These are phyloP conservation scores for Acrocephalus kingi DNA, from an alignment of 2,113 vertebrate genomes.

Conservation along the genomic window DNA sequence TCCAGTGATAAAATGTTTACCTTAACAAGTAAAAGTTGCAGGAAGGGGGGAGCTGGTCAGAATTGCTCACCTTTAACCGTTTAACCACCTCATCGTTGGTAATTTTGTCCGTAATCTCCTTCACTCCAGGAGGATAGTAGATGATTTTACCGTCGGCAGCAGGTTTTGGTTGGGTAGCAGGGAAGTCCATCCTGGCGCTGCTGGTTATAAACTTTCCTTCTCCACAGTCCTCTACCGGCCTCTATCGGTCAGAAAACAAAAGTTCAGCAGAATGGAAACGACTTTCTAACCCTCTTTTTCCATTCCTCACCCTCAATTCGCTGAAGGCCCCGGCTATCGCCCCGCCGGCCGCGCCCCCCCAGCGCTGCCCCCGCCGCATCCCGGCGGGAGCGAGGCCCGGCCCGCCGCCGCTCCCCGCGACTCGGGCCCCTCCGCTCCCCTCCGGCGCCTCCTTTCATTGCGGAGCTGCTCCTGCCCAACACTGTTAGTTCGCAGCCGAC, in stretches of 20 bases:
- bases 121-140: conserved; percentile 96
- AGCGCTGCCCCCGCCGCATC: neutral
- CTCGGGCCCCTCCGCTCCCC: neutral
- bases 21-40: neutral
- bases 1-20: neutral
- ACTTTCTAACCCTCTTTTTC: conserved; percentile 81
- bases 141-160: conserved; percentile 88
- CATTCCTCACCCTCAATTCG: conserved; percentile 72
- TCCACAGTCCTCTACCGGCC: conserved; percentile 97
- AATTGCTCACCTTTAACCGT: conserved; percentile 89
- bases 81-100: conserved; percentile 98
- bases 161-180: conserved; percentile 87
- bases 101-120: conserved; percentile 99
- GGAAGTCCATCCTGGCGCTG: conserved; percentile 91
- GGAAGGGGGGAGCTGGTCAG: neutral
- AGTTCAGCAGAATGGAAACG: conserved; percentile 85
- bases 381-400: neutral
- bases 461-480: conserved; percentile 15
- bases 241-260: conserved; percentile 99
- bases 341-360: conserved; percentile 2
- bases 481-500: conserved; percentile 43
- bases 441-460: conserved; percentile 12
- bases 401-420: neutral
- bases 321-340: conserved; percentile 33
- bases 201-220: conserved; percentile 78